Base-by-base conservation (phyloP, 2,797 vertebrate genomes). In the Meriones psammophilus region DNA sequence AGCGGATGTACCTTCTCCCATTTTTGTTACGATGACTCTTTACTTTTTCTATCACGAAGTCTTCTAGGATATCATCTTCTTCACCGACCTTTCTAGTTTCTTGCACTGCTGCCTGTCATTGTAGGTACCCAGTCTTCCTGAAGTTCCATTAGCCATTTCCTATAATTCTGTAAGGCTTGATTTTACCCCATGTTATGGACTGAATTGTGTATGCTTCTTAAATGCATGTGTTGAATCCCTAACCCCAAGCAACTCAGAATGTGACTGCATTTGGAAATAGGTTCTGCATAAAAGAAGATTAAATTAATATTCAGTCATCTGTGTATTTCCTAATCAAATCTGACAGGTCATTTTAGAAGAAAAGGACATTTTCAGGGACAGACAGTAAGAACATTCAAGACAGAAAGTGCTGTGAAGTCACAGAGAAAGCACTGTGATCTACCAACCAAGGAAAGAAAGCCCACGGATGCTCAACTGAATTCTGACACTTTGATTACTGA, bases 21-120 rank as follows among this genome's bases (percentile, higher is more conserved):
- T 76, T 77, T 86, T 30, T 62, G 26, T 20, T n/a, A 42, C 28
- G 13, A 42, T 6, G 14, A 60, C 17, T n/a, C 14, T 42, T 42
- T 26, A 0, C 58, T 30, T 14, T 36, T 78, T 14, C n/a, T 62
- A 36, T 15, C 6, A 17, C 0, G 26, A 46, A 24, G 1, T 1
- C 76, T 33, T 39, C 39, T 46, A 64, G 62, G 42, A 26, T 26
- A 5, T 13, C 36, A 12, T 0, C 6, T 22, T 50, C 8, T 13
- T 71, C n/a, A 18, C 46, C 14, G 18, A 50, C 2, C 33, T 33
- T 94, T 66, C 64, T 8, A 13, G 36, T 33, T n/a, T 71, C 1
- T 42, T 78, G 9, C 2, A 30, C n/a, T 69, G 50, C 26, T 76
- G 28, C 8, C 17, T 30, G 12, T 80, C 39, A 33, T 14, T 33